These are phyloP conservation scores for Epinephelus coioides DNA, from an alignment of 2,797 vertebrate genomes.

Conservation along the genomic window DNA sequence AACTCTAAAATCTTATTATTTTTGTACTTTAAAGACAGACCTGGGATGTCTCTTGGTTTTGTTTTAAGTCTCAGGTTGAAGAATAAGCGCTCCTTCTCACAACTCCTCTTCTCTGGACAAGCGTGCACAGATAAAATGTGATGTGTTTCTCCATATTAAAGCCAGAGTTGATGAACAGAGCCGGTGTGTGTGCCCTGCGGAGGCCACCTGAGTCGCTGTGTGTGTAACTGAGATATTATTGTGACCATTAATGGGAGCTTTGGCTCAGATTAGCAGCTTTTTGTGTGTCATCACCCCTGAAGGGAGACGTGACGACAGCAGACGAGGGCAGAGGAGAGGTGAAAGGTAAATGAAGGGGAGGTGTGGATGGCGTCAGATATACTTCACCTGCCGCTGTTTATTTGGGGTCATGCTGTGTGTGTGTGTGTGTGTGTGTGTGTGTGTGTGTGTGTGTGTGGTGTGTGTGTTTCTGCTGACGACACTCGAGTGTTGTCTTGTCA, in stretches of 20 bases:
- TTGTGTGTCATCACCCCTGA: slow-evolving; percentile 24
- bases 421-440: neutral
- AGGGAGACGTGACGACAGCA: slow-evolving; percentile 16
- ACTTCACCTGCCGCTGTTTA: too few species aligned
- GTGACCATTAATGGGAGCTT: slow-evolving; percentile 1
- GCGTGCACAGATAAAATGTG: neutral
- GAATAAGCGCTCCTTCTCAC: too few species aligned
- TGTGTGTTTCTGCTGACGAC: neutral
- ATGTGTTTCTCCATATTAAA: too few species aligned
- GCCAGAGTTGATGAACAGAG: neutral
- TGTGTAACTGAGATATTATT: neutral
- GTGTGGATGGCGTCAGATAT: slow-evolving; percentile 8
- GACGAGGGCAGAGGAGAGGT: neutral
- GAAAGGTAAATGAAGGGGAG: slow-evolving; percentile 34
- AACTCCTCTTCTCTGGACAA: neutral
- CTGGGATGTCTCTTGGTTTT: neutral
- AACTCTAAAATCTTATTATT: neutral
- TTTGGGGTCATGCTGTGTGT: too few species aligned
- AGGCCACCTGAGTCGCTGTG: neutral
- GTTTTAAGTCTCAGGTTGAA: too few species aligned
- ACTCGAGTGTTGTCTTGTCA: neutral
- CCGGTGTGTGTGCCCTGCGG: neutral
- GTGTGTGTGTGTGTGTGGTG: neutral
- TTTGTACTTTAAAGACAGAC: neutral
- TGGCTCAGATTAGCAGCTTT: slow-evolving; percentile 23